Evolutionary conservation across 2,888 invertebrate genomes (phyloP), one percentile per base, ranked within the genome.

Genomic region (Drosophila mimetica): DNA sequence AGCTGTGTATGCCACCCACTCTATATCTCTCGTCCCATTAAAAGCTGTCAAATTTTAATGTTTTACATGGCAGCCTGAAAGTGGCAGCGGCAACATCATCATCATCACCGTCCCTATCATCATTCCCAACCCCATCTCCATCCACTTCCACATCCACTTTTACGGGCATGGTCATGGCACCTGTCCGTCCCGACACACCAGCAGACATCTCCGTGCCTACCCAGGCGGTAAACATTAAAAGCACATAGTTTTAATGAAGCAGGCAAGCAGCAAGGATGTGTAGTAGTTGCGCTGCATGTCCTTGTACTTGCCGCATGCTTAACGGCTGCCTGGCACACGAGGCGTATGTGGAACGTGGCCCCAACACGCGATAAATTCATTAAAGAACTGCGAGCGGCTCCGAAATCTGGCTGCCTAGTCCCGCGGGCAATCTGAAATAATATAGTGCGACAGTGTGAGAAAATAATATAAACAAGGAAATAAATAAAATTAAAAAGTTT

Each of bases 361-460:
- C 83, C 80, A 79, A 76, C 85, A 85, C 87, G 85, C 87, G 87
- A 85, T 85, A 85, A 85, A 87, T 85, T 85, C 85, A 85, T 85
- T 87, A 85, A 85, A 85, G 83, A 83, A 79, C 70, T 66, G 59
- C 65, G 42, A 57, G 59, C 52, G 52, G 67, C 71, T 70, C 79
- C 73, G 61, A 81, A 85, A 85, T 85, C 85, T 85, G 87, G 83
- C 75, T 73, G 73, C 75, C 82, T 75, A 74, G 80, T 85, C 85
- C 77, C 85, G 65, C 60, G 83, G 87, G 87, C 73, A 75, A 76
- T 78, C 82, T 82, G 79, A 79, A 87, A 82, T 81, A 72, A 73
- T 74, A 72, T 71, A 74, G 37, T 42, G 37, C 48, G 30, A 16
- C 2, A 41, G 13, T 39, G 9, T 47, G 1, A 25, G 14, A 51